Evolutionary conservation across 2,113 vertebrate species (phyloP).

Genomic region (Xiphophorus maculatus): DNA sequence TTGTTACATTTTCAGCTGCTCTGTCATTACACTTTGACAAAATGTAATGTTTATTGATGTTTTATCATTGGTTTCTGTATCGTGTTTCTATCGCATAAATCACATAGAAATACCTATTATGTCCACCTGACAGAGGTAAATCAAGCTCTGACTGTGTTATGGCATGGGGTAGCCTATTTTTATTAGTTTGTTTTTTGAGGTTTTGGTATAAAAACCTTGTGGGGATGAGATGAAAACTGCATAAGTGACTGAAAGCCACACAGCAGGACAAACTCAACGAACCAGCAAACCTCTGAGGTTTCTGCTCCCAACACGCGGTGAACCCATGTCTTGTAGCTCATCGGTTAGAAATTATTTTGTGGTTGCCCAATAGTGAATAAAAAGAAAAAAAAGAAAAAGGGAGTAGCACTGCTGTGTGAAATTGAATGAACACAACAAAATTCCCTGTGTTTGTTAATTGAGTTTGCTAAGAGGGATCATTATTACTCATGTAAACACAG

Average conservation of each 20-base stretch:
- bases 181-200: no score
- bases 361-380: neutral
- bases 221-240: neutral
- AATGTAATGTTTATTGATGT: no score
- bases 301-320: no score
- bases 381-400: neutral
- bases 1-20: no score
- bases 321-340: neutral
- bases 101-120: no score
- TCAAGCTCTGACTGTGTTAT: no score
- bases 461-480: slow-evolving; percentile 1
- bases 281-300: neutral
- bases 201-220: no score
- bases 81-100: no score
- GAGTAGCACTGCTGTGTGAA: neutral
- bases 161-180: no score
- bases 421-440: slow-evolving; percentile 2
- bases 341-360: neutral
- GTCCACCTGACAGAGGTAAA: no score
- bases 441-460: slow-evolving; percentile 20
- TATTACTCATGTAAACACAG: slow-evolving; percentile 55
- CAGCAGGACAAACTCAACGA: neutral
- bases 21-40: no score
- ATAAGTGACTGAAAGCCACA: neutral
- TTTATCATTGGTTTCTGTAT: no score